Conservation (phyloP, 2,113 vertebrate genomes). For the Emberiza fucata region DNA sequence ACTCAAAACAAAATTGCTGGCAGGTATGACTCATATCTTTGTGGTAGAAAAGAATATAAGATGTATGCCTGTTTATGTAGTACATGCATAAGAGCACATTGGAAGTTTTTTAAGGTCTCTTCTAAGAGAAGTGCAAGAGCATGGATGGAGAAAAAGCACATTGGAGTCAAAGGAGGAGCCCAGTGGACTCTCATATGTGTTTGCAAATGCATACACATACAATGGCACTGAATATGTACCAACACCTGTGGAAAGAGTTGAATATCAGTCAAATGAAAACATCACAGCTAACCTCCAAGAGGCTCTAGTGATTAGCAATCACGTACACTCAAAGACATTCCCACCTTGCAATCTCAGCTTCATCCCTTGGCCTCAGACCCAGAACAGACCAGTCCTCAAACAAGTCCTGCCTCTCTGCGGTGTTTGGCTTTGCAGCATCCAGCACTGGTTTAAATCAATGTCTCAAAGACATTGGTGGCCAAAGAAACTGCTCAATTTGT, state of each 20-base stretch:
- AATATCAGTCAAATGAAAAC: not conserved
- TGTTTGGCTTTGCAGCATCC: not conserved
- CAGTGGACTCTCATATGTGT: not conserved
- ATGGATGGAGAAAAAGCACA: not conserved
- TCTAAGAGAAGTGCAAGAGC: not conserved
- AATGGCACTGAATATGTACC: not conserved
- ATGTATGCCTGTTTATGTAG: not conserved
- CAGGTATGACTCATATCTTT: conserved; percentile 24
- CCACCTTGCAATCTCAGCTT: conserved; percentile 39
- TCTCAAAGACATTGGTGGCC: not conserved
- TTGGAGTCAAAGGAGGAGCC: not conserved
- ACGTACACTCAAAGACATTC: not conserved
- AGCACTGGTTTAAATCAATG: not conserved
- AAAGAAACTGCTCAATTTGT: not conserved
- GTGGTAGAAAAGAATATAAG: not conserved
- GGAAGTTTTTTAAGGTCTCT: not conserved
- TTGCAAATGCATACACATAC: not conserved
- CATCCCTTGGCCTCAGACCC: not conserved
- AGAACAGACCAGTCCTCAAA: not conserved
- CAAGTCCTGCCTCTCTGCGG: not conserved
- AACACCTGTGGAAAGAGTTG: not conserved
- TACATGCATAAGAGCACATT: not conserved
- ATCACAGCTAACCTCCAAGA: not conserved
- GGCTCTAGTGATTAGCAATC: not conserved
- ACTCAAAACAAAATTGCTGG: conserved; percentile 22